Evolutionary conservation across 2,113 vertebrate genomes (phyloP), one percentile per base, ranked within the genome.

Genomic region (Tetrax tetrax): DNA sequence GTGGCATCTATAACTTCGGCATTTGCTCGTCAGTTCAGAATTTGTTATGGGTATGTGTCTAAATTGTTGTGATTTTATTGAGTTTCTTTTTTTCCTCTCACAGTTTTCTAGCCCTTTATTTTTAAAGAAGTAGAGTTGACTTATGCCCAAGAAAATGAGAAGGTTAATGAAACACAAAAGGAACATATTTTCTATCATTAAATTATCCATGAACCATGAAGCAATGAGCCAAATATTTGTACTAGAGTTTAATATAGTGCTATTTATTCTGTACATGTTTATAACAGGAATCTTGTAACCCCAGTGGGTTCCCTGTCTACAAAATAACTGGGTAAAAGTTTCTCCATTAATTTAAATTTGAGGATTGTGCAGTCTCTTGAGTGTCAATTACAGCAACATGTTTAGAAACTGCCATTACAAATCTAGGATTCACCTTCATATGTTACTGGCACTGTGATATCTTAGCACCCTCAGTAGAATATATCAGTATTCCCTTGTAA

Each of bases 91-190:
- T 63, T 63, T 65, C 92, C 24, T 37, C 8, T 71, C 28, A 70
- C 33, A 41, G 4, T 89, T 95, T 91, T 91, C 12, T 74, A 47
- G 83, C 10, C 41, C 16, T 69, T 57, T 18, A 59, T 85, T 92
- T 89, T 57, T 47, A 79, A 53, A 77, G 33, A 10, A 59, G 27
- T 65, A 54, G 22, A 35, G 35, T 43, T 91, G 60, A 54, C 21
- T 85, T 96, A 66, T 21, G 29, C 23, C 3, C 61, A 54, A 96
- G 41, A 54, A 13, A 91, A 63, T 79, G 59, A 93, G 68, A 89
- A 92, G 43, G 48, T 91, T 94, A 96, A 92, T 93, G 77, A 95
- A 94, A 75, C 38, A 93, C 28, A 96, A 93, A 96, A 95, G 61
- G 48, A 93, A 37, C 4, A 28, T 89, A 61, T 91, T 96, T 97